Percentiles rank a stretch among this genome's conserved stretches.
Conservation (phyloP, 2,888 invertebrate species). For the Nomada goodeniana region DNA sequence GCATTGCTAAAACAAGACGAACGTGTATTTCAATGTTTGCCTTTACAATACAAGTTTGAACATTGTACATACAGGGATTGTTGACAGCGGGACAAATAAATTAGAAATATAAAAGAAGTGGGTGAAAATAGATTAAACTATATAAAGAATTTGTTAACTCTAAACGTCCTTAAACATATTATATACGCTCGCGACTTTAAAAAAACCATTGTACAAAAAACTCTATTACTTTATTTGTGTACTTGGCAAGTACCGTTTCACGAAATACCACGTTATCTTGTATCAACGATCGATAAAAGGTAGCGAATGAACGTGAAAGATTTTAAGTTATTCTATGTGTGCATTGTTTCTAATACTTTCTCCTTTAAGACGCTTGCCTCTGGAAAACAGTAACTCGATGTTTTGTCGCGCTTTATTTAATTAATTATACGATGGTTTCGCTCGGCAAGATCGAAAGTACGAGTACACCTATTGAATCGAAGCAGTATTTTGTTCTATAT, state of each 20-base stretch:
- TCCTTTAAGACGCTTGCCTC: neutral
- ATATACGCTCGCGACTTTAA: constrained; percentile 1
- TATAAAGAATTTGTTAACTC: constrained; percentile 8
- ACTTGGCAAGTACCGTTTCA: neutral
- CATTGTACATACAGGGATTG: constrained; percentile 34
- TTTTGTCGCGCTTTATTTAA: constrained; percentile 1
- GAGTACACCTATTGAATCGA: constrained; percentile 33
- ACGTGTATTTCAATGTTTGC: constrained; percentile 52
- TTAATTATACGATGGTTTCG: neutral
- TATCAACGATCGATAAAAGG: constrained; percentile 32
- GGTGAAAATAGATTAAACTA: constrained; percentile 6
- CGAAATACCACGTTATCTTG: constrained; percentile 52
- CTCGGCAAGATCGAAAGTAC: constrained; percentile 29
- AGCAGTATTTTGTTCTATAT: constrained; percentile 31
- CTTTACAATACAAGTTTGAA: constrained; percentile 48
- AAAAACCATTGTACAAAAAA: constrained; percentile 20
- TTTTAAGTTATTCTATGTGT: constrained; percentile 4
- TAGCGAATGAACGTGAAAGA: constrained; percentile 12
- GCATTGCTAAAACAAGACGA: constrained; percentile 42
- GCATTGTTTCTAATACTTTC: constrained; percentile 29
- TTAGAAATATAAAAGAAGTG: constrained; percentile 38
- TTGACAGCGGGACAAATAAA: constrained; percentile 32
- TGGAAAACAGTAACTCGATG: neutral
- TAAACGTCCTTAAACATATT: neutral
- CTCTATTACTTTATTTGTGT: neutral